Evolutionary conservation across 2,888 invertebrate genomes (phyloP).

Genomic region (Macroteleia sp.): DNA sequence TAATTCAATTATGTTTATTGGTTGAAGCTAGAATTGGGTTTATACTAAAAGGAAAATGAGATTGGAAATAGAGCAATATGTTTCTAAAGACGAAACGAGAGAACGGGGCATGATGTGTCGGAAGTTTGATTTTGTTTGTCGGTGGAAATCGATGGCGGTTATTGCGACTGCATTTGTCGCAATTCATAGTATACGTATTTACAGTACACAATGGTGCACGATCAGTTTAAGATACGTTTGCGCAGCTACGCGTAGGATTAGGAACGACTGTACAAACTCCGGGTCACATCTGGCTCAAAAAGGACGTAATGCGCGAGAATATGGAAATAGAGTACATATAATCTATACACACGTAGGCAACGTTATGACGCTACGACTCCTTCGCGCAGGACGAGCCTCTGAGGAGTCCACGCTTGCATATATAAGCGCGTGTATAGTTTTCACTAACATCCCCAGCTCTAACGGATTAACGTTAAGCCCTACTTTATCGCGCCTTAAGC

Average conservation of each 20-base stretch:
- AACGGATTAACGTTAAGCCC: conserved; percentile 74
- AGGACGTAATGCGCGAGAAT: conserved; percentile 71
- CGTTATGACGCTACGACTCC: conserved; percentile 23
- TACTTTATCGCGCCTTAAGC: conserved; percentile 75
- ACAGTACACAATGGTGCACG: conserved; percentile 19
- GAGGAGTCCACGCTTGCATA: conserved; percentile 26
- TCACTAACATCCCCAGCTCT: conserved; percentile 56
- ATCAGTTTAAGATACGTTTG: conserved; percentile 49
- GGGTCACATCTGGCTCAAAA: conserved; percentile 74
- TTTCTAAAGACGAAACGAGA: neutral
- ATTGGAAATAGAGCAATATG: too few species aligned
- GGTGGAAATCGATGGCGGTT: neutral
- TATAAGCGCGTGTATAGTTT: conserved; percentile 53
- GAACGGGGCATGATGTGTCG: neutral
- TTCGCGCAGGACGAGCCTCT: conserved; percentile 43
- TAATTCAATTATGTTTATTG: too few species aligned
- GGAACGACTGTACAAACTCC: conserved; percentile 70
- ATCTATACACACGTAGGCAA: conserved; percentile 22
- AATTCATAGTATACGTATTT: conserved; percentile 36
- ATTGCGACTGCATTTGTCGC: conserved; percentile 17
- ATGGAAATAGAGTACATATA: conserved; percentile 50
- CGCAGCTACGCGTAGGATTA: conserved; percentile 67
- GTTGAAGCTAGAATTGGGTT: too few species aligned
- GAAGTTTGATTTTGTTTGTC: conserved; percentile 14
- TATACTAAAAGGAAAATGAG: too few species aligned